Conservation (phyloP, 2,888 invertebrate genomes). For the Cheilosia vulpina region DNA sequence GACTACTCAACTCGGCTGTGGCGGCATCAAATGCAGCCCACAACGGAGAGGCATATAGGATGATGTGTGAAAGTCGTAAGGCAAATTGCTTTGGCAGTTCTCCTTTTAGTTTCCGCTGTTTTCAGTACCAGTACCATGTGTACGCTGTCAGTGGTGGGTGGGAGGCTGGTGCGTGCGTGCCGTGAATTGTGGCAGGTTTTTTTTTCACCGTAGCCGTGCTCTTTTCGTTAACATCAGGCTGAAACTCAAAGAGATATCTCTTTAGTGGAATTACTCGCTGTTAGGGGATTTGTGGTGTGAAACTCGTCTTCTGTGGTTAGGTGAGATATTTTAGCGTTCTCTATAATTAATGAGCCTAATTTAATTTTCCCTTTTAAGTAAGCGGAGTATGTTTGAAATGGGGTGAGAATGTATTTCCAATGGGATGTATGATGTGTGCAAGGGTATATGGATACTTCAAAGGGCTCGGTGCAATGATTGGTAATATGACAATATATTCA, state of each 20-base stretch:
- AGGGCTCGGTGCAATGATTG: too few relatives aligned
- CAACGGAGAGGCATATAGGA: constrained; percentile 28
- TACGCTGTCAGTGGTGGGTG: neutral
- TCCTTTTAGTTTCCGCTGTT: constrained; percentile 47
- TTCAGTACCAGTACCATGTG: constrained; percentile 13
- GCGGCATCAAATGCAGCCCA: constrained; percentile 39
- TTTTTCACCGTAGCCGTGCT: neutral
- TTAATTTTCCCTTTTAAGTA: constrained; percentile 24
- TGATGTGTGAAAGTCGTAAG: constrained; percentile 71
- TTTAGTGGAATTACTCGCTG: constrained; percentile 30
- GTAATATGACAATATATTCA: too few relatives aligned
- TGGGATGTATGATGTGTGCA: too few relatives aligned
- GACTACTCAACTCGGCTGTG: constrained; percentile 36
- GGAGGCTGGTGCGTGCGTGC: constrained; percentile 55
- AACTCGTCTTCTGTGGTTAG: constrained; percentile 36
- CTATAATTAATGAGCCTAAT: constrained; percentile 38
- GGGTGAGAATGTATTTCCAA: neutral
- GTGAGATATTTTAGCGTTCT: constrained; percentile 29
- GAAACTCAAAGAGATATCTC: constrained; percentile 27
- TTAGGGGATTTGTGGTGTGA: constrained; percentile 26
- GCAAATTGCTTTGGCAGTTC: constrained; percentile 74
- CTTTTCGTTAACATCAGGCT: neutral
- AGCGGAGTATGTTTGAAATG: neutral
- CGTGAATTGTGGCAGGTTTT: constrained; percentile 53
- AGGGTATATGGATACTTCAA: too few relatives aligned